phyloP scores from a whole-genome alignment of 2,113 vertebrate genomes.

The Campylomormyrus tamandua region DNA sequence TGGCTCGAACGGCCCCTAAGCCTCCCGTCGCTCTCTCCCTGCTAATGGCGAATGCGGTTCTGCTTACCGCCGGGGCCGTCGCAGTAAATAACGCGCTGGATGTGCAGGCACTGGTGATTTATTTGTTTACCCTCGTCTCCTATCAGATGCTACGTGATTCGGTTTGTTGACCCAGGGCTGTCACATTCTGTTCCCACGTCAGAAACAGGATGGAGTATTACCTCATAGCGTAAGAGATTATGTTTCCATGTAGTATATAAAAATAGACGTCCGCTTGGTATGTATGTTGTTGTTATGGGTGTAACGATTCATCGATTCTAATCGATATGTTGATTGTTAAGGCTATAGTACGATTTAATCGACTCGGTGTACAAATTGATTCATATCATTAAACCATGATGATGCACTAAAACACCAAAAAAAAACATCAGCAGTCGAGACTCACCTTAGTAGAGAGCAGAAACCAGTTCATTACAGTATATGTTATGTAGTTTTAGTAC shows the following conservation, averaged over 20 bases:
- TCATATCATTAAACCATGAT: background rate
- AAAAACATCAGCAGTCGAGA: background rate
- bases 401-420: background rate
- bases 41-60: background rate
- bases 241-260: background rate
- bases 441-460: background rate
- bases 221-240: background rate
- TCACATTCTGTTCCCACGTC: background rate
- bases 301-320: background rate
- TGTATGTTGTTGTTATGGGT: background rate
- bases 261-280: background rate
- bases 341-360: background rate
- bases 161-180: background rate
- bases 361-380: background rate
- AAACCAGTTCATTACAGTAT: background rate
- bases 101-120: background rate
- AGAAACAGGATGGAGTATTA: background rate
- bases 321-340: background rate
- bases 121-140: background rate
- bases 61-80: background rate
- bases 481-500: background rate
- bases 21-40: background rate
- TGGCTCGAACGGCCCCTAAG: background rate
- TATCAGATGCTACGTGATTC: background rate
- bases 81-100: background rate